These are phyloP conservation scores for Heliconius hewitsoni DNA, from an alignment of 1,140 invertebrate species.

Conservation along the genomic window DNA sequence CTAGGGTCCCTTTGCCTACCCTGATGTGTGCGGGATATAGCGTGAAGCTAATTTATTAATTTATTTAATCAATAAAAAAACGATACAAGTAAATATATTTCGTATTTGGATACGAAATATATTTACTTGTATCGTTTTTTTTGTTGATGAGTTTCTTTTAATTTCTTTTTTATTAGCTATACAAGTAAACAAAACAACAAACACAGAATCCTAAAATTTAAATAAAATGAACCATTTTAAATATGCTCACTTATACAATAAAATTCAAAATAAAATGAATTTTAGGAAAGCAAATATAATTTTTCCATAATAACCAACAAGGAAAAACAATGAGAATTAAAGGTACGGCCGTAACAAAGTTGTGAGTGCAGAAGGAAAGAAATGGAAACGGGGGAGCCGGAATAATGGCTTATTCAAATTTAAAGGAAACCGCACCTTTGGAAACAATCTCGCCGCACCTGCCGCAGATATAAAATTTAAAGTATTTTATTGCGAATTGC, in stretches of 20 bases:
- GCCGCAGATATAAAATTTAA: constrained; percentile 44
- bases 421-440: constrained; percentile 60
- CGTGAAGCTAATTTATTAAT: too few relatives aligned
- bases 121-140: too few relatives aligned
- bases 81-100: too few relatives aligned
- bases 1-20: too few relatives aligned
- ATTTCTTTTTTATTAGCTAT: not conserved
- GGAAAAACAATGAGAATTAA: constrained; percentile 27
- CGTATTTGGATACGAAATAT: too few relatives aligned
- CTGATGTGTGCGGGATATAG: too few relatives aligned
- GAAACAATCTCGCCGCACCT: constrained; percentile 64
- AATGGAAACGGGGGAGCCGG: constrained; percentile 37
- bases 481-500: constrained; percentile 7
- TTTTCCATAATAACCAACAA: constrained; percentile 19
- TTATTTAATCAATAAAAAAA: too few relatives aligned
- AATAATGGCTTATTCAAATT: constrained; percentile 75
- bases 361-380: constrained; percentile 32
- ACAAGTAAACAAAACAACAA: not conserved
- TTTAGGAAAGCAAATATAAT: constrained; percentile 18
- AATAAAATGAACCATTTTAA: too few relatives aligned
- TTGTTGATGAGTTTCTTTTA: too few relatives aligned
- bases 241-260: not conserved
- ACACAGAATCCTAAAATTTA: not conserved
- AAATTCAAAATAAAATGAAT: constrained; percentile 16
- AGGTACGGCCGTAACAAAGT: constrained; percentile 22